Evolutionary conservation across 2,888 invertebrate genomes (phyloP).

Genomic region (Lasius fuliginosus): DNA sequence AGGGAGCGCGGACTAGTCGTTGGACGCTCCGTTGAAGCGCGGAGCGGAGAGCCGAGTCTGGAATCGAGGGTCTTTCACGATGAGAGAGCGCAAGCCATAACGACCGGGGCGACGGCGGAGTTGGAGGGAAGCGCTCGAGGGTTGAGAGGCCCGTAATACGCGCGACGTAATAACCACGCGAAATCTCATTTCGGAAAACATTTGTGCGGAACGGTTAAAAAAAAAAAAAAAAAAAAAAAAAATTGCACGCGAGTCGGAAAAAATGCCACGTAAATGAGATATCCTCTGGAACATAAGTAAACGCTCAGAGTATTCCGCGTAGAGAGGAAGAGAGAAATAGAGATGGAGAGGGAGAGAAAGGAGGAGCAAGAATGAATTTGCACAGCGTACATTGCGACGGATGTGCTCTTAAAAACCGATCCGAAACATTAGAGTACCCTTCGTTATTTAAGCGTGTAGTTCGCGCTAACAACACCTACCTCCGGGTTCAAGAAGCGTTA

Average conservation of each 20-base stretch:
- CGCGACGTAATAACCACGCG: conserved; percentile 69
- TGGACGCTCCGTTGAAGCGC: conserved; percentile 71
- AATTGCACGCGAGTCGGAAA: conserved; percentile 21
- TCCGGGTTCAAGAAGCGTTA: neutral
- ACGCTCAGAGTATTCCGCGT: neutral
- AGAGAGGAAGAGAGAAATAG: neutral
- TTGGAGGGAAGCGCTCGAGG: conserved; percentile 54
- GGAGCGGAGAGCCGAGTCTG: conserved; percentile 58
- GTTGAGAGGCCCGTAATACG: conserved; percentile 70
- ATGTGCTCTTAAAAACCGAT: neutral
- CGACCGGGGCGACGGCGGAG: conserved; percentile 21
- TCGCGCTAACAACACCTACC: neutral
- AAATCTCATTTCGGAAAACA: conserved; percentile 60
- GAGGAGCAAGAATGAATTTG: neutral
- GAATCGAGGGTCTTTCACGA: conserved; percentile 68
- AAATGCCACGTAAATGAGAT: conserved; percentile 34
- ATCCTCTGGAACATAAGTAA: neutral
- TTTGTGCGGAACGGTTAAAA: conserved; percentile 35
- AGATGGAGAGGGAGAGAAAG: neutral
- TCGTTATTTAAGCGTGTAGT: neutral
- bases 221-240: neutral
- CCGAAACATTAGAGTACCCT: neutral
- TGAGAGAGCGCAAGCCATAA: conserved; percentile 36
- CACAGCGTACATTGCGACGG: neutral
- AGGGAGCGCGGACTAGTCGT: conserved; percentile 63